Evolutionary conservation across 1,140 invertebrate genomes (phyloP).

Genomic region (Lethrus apterus): DNA sequence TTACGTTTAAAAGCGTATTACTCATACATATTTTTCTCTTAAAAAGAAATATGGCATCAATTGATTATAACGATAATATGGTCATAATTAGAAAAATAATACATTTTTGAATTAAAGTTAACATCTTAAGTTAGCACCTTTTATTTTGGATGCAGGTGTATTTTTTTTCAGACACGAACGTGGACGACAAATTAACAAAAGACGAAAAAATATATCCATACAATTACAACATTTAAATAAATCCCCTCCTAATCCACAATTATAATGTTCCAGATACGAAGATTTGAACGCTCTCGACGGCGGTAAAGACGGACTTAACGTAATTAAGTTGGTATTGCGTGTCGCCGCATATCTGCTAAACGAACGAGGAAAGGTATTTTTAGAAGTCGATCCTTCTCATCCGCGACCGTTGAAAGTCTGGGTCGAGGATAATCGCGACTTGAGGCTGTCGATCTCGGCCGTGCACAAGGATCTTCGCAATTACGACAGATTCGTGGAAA

Average conservation of each 20-base stretch:
- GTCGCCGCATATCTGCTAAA: conserved; percentile 45
- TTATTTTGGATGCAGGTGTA: too few species aligned
- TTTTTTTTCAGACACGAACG: too few species aligned
- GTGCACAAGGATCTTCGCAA: conserved; percentile 50
- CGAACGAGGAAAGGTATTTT: conserved; percentile 45
- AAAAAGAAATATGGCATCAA: too few species aligned
- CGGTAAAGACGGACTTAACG: conserved; percentile 51
- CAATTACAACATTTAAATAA: neutral
- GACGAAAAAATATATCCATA: too few species aligned
- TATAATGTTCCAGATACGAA: conserved; percentile 49
- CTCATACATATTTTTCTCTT: too few species aligned
- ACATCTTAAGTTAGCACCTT: too few species aligned
- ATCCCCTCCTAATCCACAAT: too few species aligned
- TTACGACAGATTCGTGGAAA: conserved; percentile 51
- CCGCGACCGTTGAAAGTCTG: conserved; percentile 45
- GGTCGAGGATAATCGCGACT: conserved; percentile 40
- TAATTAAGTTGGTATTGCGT: conserved; percentile 50
- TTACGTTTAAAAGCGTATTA: too few species aligned
- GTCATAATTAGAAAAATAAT: too few species aligned
- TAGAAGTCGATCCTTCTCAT: conserved; percentile 53
- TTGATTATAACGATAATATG: too few species aligned
- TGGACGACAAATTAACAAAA: too few species aligned
- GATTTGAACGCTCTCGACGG: conserved; percentile 56
- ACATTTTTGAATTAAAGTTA: too few species aligned
- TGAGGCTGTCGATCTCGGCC: conserved; percentile 42